Evolutionary conservation across 2,113 vertebrate genomes (phyloP).

Genomic region (Carlito syrichta): DNA sequence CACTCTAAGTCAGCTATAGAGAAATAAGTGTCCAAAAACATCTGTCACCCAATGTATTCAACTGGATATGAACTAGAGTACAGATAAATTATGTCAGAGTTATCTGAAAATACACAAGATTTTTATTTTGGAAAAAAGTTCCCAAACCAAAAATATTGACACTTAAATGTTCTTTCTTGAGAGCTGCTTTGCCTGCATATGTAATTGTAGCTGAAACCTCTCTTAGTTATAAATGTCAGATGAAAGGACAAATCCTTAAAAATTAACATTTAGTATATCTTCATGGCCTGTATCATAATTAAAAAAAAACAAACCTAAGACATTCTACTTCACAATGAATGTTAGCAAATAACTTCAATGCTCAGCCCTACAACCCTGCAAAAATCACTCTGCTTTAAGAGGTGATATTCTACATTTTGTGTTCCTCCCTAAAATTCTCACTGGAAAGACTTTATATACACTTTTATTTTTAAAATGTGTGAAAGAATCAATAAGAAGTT

Average conservation of each 20-base stretch:
- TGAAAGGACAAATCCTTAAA: background rate
- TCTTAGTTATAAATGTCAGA: slow-evolving; percentile 6
- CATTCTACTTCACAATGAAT: background rate
- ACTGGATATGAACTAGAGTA: slow-evolving; percentile 30
- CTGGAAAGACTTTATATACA: background rate
- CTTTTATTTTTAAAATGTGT: background rate
- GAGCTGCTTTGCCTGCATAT: background rate
- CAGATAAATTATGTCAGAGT: slow-evolving; percentile 25
- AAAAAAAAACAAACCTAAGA: background rate
- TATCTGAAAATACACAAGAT: background rate
- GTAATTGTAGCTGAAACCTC: background rate
- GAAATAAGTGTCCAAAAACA: slow-evolving; percentile 47
- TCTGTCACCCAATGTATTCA: slow-evolving; percentile 2
- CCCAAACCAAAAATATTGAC: background rate
- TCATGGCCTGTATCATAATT: background rate
- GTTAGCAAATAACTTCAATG: background rate
- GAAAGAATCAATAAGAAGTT: background rate
- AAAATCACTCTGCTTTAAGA: background rate
- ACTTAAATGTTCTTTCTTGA: background rate
- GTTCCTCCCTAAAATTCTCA: background rate
- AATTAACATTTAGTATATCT: background rate
- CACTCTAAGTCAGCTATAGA: slow-evolving; percentile 16
- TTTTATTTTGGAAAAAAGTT: background rate
- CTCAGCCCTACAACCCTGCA: background rate
- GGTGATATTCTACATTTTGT: background rate